A percentile compares a stretch with the other conserved stretches of the same genome.
These are phyloP conservation scores for Trachymyrmex cornetzi DNA, from an alignment of 1,140 invertebrate genomes.

Conservation along the genomic window DNA sequence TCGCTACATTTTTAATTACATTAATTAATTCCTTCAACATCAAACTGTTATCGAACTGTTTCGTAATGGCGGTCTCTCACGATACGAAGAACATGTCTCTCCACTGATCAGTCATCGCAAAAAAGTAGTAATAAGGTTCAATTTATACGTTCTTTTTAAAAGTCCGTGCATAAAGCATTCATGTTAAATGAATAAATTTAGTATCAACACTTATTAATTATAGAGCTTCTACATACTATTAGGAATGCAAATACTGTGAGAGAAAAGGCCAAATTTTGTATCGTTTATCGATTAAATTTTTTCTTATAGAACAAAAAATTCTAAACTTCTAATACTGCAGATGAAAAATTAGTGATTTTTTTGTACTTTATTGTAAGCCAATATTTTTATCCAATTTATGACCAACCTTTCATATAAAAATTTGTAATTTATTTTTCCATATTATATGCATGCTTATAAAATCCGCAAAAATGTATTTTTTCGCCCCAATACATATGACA, in stretches of 20 bases:
- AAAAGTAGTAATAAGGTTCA: too few relatives aligned
- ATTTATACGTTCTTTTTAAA: too few relatives aligned
- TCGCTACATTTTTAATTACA: too few relatives aligned
- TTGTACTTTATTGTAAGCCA: not conserved
- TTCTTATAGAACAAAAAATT: not conserved
- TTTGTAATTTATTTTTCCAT: not conserved
- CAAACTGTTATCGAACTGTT: too few relatives aligned
- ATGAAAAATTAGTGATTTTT: not conserved
- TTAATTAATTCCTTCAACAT: too few relatives aligned
- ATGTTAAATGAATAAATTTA: too few relatives aligned
- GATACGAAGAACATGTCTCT: too few relatives aligned
- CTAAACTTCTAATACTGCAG: not conserved
- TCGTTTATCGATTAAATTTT: not conserved
- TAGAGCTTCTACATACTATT: too few relatives aligned
- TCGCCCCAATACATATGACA: not conserved
- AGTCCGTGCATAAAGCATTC: too few relatives aligned
- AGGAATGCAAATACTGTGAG: not conserved
- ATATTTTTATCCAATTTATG: not conserved
- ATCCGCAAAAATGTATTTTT: not conserved
- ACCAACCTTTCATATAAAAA: not conserved
- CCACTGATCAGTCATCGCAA: too few relatives aligned
- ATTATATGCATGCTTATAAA: not conserved
- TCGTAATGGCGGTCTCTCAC: too few relatives aligned
- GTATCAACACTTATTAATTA: too few relatives aligned
- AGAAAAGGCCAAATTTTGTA: not conserved